Evolutionary conservation across 2,888 invertebrate genomes (phyloP).

Genomic region (Chironomus riparius): DNA sequence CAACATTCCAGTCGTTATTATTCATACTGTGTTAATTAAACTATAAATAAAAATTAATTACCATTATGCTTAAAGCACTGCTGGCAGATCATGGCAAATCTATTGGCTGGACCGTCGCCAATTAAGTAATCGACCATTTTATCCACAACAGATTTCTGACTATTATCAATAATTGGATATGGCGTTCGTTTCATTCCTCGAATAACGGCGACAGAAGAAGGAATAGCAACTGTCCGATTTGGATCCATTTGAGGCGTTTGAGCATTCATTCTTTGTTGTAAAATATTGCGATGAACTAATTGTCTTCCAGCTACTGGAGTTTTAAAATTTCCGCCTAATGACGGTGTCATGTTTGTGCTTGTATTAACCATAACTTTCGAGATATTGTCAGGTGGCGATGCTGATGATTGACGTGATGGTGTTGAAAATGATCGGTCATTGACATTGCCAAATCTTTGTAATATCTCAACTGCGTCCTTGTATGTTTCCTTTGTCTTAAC

Average conservation of each 20-base stretch:
- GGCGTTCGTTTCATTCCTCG: conserved; percentile 35
- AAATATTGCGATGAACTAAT: neutral
- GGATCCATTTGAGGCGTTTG: conserved; percentile 18
- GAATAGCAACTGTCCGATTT: neutral
- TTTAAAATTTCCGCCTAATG: neutral
- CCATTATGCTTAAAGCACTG: conserved; percentile 92
- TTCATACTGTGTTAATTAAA: neutral
- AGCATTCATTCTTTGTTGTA: conserved; percentile 13
- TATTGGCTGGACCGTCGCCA: conserved; percentile 89
- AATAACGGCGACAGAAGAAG: neutral
- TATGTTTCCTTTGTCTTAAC: conserved; percentile 98
- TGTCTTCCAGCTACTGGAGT: neutral
- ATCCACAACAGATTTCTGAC: conserved; percentile 70
- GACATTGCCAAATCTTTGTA: conserved; percentile 39
- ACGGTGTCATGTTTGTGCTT: conserved; percentile 24
- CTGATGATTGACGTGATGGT: neutral
- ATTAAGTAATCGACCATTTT: conserved; percentile 87
- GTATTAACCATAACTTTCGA: conserved; percentile 7
- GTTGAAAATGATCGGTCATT: conserved; percentile 29
- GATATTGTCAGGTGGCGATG: neutral
- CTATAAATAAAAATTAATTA: conserved; percentile 33
- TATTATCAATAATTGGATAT: conserved; percentile 43
- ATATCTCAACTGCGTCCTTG: conserved; percentile 50
- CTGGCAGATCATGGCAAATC: conserved; percentile 90
- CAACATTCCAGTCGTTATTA: neutral